Evolutionary conservation across 92 coral and sea anemone species (phyloP).

Genomic region (Epizoanthus illoricatus): DNA sequence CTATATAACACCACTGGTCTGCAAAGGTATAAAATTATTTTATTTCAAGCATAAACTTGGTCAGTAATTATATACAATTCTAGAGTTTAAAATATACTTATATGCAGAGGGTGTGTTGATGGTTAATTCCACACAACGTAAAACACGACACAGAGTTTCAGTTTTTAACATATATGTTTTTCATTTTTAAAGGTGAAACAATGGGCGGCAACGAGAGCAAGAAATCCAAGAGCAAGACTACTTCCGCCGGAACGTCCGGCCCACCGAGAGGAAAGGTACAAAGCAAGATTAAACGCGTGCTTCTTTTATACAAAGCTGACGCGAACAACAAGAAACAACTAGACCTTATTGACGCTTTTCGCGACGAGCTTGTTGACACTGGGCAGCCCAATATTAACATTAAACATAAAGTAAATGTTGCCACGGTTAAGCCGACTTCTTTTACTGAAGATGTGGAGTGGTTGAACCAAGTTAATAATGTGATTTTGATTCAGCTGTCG

Average conservation of each 20-base stretch:
- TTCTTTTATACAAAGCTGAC: conserved; percentile 70
- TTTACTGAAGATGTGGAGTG: conserved; percentile 59
- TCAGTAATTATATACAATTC: no score
- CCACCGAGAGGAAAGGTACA: conserved; percentile 30
- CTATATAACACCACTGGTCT: no score
- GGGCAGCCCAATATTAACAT: conserved; percentile 28
- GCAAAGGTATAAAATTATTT: no score
- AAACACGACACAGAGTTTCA: no score
- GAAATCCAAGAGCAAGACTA: neutral
- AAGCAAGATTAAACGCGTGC: conserved; percentile 44
- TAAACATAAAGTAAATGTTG: conserved; percentile 13
- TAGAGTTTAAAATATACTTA: no score
- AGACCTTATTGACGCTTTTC: conserved; percentile 65
- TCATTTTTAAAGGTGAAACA: conserved; percentile 15
- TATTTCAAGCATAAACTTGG: no score
- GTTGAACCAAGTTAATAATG: conserved; percentile 73
- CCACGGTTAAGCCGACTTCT: conserved; percentile 19
- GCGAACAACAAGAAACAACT: conserved; percentile 48
- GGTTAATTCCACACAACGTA: no score
- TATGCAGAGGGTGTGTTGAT: no score
- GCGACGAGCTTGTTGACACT: conserved; percentile 67
- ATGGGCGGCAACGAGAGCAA: conserved; percentile 30
- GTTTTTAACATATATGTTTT: neutral
- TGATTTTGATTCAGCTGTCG: conserved; percentile 76
- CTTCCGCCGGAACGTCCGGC: neutral